Conservation (phyloP, 2,888 invertebrate species). For the Oithona nana region DNA sequence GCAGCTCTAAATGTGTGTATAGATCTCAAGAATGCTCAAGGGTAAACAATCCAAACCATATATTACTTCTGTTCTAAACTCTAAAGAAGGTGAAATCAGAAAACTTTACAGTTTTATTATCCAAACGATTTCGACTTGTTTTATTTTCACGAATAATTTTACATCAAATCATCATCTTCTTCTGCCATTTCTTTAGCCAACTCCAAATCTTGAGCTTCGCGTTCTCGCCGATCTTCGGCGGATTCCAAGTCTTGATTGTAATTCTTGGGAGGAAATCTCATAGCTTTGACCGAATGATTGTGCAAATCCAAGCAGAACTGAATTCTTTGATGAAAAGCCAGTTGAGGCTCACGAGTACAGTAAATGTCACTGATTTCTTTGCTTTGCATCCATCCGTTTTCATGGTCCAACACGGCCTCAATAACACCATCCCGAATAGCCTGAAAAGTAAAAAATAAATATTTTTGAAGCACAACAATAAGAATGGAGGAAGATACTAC, state of each 20-base stretch:
- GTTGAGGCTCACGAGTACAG: constrained; percentile 82
- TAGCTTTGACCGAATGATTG: constrained; percentile 96
- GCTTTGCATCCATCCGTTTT: constrained; percentile 87
- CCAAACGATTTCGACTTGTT: no score
- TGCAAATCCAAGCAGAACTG: constrained; percentile 93
- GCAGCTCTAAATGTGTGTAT: no score
- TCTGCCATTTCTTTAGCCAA: constrained; percentile 99
- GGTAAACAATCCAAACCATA: no score
- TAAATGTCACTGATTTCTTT: constrained; percentile 94
- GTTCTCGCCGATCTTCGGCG: constrained; percentile 41
- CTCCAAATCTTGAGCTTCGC: constrained; percentile 51
- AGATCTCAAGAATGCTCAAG: no score
- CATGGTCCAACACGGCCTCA: constrained; percentile 86
- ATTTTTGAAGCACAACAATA: no score
- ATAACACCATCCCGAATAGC: constrained; percentile 95
- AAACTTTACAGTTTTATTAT: no score
- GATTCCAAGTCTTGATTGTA: constrained; percentile 95
- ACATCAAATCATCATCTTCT: constrained; percentile 64
- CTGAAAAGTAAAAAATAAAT: constrained; percentile 22
- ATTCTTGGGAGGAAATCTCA: constrained; percentile 96
- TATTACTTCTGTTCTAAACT: no score
- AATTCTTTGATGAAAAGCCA: constrained; percentile 90
- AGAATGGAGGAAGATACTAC: no score
- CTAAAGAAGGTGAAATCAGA: no score
- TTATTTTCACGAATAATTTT: no score